Percentiles rank a stretch among this genome's conserved stretches.
These are phyloP conservation scores for Mesoclemmys tuberculata DNA, from an alignment of 2,113 vertebrate genomes.

Conservation along the genomic window DNA sequence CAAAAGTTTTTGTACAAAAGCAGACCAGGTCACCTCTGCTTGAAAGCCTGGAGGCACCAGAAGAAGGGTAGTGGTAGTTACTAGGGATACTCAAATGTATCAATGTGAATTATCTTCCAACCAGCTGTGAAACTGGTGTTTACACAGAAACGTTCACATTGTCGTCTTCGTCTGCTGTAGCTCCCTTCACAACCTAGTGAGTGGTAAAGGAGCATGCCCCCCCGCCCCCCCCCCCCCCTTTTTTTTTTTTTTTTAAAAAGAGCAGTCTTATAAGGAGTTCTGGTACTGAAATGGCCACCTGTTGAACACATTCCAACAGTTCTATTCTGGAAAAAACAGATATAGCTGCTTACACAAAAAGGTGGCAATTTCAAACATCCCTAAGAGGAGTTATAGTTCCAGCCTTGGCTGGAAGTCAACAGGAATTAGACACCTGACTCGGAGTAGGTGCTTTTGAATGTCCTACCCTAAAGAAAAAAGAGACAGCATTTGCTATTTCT, in stretches of 20 bases:
- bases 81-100: too few species aligned
- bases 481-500: neutral
- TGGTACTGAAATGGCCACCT: neutral
- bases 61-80: too few species aligned
- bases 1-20: too few species aligned
- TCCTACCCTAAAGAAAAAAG: neutral
- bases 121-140: neutral
- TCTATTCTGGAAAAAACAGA: neutral
- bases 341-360: neutral
- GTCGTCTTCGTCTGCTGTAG: neutral
- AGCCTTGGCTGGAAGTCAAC: neutral
- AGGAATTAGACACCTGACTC: neutral
- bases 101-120: neutral
- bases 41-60: too few species aligned
- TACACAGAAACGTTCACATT: neutral
- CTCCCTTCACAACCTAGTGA: neutral
- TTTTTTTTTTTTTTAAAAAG: neutral
- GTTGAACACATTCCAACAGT: neutral
- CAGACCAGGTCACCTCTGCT: too few species aligned
- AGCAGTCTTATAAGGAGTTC: neutral
- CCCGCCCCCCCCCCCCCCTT: accelerated
- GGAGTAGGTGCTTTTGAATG: neutral
- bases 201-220: neutral
- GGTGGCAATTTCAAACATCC: neutral
- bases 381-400: too few species aligned